Percentiles rank a stretch among this genome's conserved stretches.
Evolutionary conservation across 1,140 invertebrate genomes (phyloP).

Genomic region (Ips typographus): DNA sequence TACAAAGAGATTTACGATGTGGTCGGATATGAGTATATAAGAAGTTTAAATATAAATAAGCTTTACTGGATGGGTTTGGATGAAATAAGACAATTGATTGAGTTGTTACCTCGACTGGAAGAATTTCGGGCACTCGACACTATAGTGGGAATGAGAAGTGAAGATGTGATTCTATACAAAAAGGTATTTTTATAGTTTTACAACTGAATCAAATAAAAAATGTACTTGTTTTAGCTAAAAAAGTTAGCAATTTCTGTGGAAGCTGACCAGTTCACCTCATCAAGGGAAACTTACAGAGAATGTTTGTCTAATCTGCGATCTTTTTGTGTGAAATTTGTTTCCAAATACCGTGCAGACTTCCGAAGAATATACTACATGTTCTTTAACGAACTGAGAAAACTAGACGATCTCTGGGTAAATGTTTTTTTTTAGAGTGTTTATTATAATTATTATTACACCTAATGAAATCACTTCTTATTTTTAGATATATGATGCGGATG

Average conservation of each 20-base stretch:
- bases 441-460: neutral
- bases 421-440: neutral
- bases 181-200: constrained; percentile 20
- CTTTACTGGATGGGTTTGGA: constrained; percentile 33
- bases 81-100: constrained; percentile 28
- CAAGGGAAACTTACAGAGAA: constrained; percentile 20
- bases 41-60: constrained; percentile 33
- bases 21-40: constrained; percentile 23
- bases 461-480: constrained; percentile 7
- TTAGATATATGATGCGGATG: constrained; percentile 30
- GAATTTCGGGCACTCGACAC: constrained; percentile 35
- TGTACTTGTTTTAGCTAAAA: constrained; percentile 22
- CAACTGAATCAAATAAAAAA: neutral
- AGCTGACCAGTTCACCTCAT: constrained; percentile 28
- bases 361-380: constrained; percentile 33
- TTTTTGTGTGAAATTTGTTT: constrained; percentile 34
- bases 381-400: constrained; percentile 29
- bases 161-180: constrained; percentile 22
- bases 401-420: constrained; percentile 35
- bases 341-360: constrained; percentile 29
- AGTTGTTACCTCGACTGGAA: constrained; percentile 24
- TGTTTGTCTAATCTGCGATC: constrained; percentile 20
- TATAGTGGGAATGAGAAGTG: constrained; percentile 32
- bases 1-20: constrained; percentile 11
- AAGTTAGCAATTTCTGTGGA: constrained; percentile 34